These are phyloP conservation scores for Lophius americanus DNA, from an alignment of 2,797 vertebrate genomes.

Conservation along the genomic window DNA sequence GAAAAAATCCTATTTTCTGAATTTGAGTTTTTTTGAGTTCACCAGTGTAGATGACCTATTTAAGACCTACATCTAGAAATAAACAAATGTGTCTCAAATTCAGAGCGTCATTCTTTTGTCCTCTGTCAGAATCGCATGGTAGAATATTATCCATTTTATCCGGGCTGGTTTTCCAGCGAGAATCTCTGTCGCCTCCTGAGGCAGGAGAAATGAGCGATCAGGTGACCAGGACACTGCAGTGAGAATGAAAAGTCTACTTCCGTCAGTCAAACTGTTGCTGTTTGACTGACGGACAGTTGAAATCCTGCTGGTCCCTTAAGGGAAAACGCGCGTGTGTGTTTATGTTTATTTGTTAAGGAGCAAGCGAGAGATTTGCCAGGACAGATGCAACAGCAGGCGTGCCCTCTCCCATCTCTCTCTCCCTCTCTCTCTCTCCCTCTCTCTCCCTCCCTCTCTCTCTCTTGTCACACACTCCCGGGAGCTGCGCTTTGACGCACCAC, in stretches of 20 bases:
- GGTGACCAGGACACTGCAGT: constrained; percentile 72
- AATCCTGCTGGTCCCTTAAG: constrained; percentile 59
- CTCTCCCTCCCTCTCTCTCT: constrained; percentile 16
- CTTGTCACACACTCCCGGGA: constrained; percentile 59
- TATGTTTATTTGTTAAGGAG: constrained; percentile 25
- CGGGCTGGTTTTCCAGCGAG: constrained; percentile 8
- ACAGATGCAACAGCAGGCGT: constrained; percentile 67
- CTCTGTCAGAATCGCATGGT: background rate
- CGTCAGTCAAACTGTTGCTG: constrained; percentile 67
- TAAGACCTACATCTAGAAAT: too few relatives aligned
- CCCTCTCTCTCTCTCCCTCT: constrained; percentile 17
- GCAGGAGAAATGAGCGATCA: constrained; percentile 52
- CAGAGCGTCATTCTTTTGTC: too few relatives aligned
- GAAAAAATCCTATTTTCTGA: too few relatives aligned
- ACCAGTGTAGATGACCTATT: too few relatives aligned
- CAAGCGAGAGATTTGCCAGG: constrained; percentile 40
- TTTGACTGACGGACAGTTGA: constrained; percentile 56
- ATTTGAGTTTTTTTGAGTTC: too few relatives aligned
- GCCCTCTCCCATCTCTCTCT: constrained; percentile 42
- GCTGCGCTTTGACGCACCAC: constrained; percentile 77
- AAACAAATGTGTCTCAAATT: too few relatives aligned
- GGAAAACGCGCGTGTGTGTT: constrained; percentile 16
- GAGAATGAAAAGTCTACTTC: constrained; percentile 49
- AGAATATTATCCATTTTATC: background rate
- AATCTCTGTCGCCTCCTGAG: constrained; percentile 50